These are phyloP conservation scores for Macrobrachium nipponense DNA, from an alignment of 1,140 invertebrate genomes.

Conservation along the genomic window DNA sequence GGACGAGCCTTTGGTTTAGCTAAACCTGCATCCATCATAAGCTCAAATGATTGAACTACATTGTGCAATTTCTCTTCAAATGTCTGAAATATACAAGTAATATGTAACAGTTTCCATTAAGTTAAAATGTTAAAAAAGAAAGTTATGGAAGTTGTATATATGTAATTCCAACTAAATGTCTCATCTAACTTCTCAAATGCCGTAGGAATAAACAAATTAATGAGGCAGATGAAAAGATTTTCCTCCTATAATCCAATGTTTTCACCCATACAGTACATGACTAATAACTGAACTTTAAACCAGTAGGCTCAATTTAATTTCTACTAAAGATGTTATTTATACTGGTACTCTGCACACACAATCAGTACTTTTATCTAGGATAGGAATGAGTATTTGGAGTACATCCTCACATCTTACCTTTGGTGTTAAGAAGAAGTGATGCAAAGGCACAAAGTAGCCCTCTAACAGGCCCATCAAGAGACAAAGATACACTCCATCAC, in stretches of 20 bases:
- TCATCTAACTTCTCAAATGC: too few species aligned
- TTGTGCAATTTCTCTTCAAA: constrained; percentile 96
- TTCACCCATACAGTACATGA: too few species aligned
- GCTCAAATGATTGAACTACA: constrained; percentile 94
- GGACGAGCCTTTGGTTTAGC: constrained; percentile 94
- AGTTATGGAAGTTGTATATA: too few species aligned
- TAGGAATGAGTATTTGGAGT: not conserved
- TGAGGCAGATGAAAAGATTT: too few species aligned
- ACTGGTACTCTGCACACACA: not conserved
- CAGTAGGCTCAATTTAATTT: too few species aligned
- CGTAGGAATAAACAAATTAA: too few species aligned
- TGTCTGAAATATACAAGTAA: constrained; percentile 66
- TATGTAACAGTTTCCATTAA: too few species aligned
- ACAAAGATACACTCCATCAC: constrained; percentile 96
- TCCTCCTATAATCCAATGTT: too few species aligned
- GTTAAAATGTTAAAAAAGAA: too few species aligned
- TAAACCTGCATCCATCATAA: constrained; percentile 98
- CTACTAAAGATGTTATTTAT: too few species aligned
- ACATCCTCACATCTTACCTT: constrained; percentile 70
- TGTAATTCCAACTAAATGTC: too few species aligned
- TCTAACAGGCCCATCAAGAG: constrained; percentile 96
- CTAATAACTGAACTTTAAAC: too few species aligned
- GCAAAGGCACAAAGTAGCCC: constrained; percentile 98
- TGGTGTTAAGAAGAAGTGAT: constrained; percentile 93
- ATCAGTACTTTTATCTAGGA: not conserved